Evolutionary conservation across 1,140 invertebrate genomes (phyloP), one percentile per base, ranked within the genome.

Genomic region (Pogonognathellus flavescens): DNA sequence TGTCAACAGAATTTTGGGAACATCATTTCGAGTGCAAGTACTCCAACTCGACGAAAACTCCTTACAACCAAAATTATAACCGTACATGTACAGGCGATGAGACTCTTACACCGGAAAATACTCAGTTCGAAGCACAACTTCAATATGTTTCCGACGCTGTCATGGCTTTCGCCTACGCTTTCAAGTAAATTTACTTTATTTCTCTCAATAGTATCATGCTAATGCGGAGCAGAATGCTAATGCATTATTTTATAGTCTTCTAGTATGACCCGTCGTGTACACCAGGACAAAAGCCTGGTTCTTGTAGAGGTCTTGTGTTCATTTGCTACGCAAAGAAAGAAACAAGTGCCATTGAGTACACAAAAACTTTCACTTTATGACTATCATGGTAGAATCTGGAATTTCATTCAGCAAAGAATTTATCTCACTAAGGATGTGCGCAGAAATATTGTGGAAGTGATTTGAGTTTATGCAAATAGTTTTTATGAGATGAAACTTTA

Each of bases 141-240:
- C 97, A 98, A 90, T 98, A 97, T 90, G 96, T 98, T 31, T 96
- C 95, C 41, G 96, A 98, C 90, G 96, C 97, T 25, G 96, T 97
- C 0, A 94, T 97, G 94, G 95, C 96, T 3, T 97, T 98, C 90
- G 96, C 95, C 31, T 94, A 96, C 89, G 96, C 96, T 76, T 93
- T 98, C 88, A 93, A 93, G 95, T 96, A 92, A 92, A 91, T 84
- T 53, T 62, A 83, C 70, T 72, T 66, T 66, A 66, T 70, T 66
- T 66, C 57, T 84, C 10, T 50, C 25, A 20, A 66, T 25, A 66
- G 62, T 25, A 14, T 14, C 62, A 41, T 6, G 22, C 25, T 66
- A 20, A 6, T 66, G 20, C 25, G n/a, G n/a, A n/a, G n/a, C n/a
- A n/a, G n/a, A n/a, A 41, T 6, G 22, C 25, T 66, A 20, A 6